Evolutionary conservation across 2,888 invertebrate genomes (phyloP).

Genomic region (Minunthozetes semirufus): DNA sequence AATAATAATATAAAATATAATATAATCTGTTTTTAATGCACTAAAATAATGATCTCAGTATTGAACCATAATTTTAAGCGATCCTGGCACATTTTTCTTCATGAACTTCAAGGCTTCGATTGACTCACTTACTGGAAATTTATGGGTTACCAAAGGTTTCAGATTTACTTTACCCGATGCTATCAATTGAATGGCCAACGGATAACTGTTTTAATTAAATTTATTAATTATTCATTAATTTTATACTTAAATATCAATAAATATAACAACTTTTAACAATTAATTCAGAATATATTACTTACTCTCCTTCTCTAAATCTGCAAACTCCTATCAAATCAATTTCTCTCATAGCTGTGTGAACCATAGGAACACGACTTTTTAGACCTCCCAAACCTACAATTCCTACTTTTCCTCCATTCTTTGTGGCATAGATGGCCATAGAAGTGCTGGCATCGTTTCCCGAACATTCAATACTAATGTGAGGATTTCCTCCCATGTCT

Average conservation of each 20-base stretch:
- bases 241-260: too few relatives aligned
- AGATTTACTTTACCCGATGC: slow-evolving; percentile 41
- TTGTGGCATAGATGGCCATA: slow-evolving; percentile 56
- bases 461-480: slow-evolving; percentile 74
- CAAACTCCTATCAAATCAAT: slow-evolving; percentile 39
- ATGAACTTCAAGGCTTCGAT: slow-evolving; percentile 47
- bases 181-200: slow-evolving; percentile 40
- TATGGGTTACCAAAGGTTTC: slow-evolving; percentile 42
- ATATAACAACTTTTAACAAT: too few relatives aligned
- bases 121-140: slow-evolving; percentile 41
- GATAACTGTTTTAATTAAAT: too few relatives aligned
- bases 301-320: slow-evolving; percentile 37
- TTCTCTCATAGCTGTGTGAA: slow-evolving; percentile 35
- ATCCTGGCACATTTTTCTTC: slow-evolving; percentile 29
- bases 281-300: too few relatives aligned
- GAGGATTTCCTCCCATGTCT: slow-evolving; percentile 51
- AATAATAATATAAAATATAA: too few relatives aligned
- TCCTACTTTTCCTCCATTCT: slow-evolving; percentile 35
- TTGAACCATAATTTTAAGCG: slow-evolving; percentile 33
- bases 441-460: slow-evolving; percentile 74
- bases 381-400: slow-evolving; percentile 37
- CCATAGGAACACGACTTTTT: slow-evolving; percentile 34
- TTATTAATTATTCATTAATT: too few relatives aligned
- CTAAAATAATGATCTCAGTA: too few relatives aligned
- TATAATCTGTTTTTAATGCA: too few relatives aligned